Percentiles rank a stretch among this genome's conserved stretches.
These are phyloP conservation scores for Hedya salicella DNA, from an alignment of 2,888 invertebrate species.

Conservation along the genomic window DNA sequence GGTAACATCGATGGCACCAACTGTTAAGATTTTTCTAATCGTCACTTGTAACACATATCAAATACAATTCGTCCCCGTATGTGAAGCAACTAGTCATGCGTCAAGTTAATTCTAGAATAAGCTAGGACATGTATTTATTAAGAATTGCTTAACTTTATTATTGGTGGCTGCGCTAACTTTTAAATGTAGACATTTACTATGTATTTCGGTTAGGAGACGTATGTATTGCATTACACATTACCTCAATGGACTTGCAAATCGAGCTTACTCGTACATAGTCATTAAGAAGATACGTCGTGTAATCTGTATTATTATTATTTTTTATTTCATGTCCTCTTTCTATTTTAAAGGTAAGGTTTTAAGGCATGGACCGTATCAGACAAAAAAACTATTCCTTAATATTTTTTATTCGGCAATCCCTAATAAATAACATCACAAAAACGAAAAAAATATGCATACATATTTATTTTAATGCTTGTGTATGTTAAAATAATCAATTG, in stretches of 20 bases:
- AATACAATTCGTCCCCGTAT: background rate
- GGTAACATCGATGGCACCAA: constrained; percentile 81
- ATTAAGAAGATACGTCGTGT: too few species aligned
- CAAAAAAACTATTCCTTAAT: background rate
- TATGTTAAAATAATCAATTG: background rate
- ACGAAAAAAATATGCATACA: background rate
- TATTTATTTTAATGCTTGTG: background rate
- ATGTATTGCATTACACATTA: too few species aligned
- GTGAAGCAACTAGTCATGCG: too few species aligned
- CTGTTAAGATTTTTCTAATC: constrained; percentile 44
- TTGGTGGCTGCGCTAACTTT: background rate
- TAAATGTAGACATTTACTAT: too few species aligned
- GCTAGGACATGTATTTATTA: constrained; percentile 17
- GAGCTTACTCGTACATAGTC: too few species aligned
- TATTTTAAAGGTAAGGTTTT: too few species aligned
- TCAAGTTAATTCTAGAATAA: too few species aligned
- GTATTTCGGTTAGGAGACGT: too few species aligned
- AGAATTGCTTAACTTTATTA: constrained; percentile 29
- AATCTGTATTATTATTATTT: too few species aligned
- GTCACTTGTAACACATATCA: background rate
- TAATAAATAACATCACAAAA: constrained; percentile 16
- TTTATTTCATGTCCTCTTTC: too few species aligned
- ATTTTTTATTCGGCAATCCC: constrained; percentile 28
- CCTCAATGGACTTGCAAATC: too few species aligned
- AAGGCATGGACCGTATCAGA: too few species aligned